These are phyloP conservation scores for Phragmatobia fuliginosa DNA, from an alignment of 2,888 invertebrate species.

Conservation along the genomic window DNA sequence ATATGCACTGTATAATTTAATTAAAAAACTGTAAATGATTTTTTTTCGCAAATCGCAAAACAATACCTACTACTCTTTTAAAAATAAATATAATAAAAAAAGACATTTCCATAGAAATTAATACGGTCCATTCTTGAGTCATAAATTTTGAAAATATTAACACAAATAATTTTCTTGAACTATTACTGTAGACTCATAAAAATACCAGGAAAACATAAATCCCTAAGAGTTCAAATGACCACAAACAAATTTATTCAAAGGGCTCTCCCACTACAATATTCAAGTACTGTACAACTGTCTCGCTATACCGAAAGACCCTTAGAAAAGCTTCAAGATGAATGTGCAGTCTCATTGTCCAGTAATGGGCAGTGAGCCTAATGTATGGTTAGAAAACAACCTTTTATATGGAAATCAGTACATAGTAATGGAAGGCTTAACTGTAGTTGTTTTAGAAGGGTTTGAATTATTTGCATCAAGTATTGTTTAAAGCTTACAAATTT, in stretches of 20 bases:
- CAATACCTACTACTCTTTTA: too few relatives aligned
- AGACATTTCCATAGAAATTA: too few relatives aligned
- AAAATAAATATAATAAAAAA: too few relatives aligned
- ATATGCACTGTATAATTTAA: too few relatives aligned
- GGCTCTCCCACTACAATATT: slow-evolving; percentile 20
- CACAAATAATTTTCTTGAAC: too few relatives aligned
- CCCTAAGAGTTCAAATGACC: not conserved
- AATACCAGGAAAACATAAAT: slow-evolving; percentile 16
- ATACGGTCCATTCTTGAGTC: too few relatives aligned
- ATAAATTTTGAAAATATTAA: too few relatives aligned
- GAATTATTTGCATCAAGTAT: not conserved
- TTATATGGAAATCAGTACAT: slow-evolving; percentile 29
- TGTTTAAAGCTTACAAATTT: not conserved
- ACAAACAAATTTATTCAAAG: slow-evolving; percentile 12
- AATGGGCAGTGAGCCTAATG: slow-evolving; percentile 18
- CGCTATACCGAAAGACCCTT: slow-evolving; percentile 17
- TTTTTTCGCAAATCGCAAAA: too few relatives aligned
- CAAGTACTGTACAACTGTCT: slow-evolving; percentile 16
- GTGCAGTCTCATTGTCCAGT: slow-evolving; percentile 21
- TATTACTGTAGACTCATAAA: too few relatives aligned
- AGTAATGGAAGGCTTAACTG: slow-evolving; percentile 14
- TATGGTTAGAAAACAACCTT: slow-evolving; percentile 22
- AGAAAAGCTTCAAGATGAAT: slow-evolving; percentile 15
- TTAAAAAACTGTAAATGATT: too few relatives aligned
- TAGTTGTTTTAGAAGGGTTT: slow-evolving; percentile 6